phyloP scores from a whole-genome alignment of 2,888 invertebrate species.

The Idaea dimidiata region DNA sequence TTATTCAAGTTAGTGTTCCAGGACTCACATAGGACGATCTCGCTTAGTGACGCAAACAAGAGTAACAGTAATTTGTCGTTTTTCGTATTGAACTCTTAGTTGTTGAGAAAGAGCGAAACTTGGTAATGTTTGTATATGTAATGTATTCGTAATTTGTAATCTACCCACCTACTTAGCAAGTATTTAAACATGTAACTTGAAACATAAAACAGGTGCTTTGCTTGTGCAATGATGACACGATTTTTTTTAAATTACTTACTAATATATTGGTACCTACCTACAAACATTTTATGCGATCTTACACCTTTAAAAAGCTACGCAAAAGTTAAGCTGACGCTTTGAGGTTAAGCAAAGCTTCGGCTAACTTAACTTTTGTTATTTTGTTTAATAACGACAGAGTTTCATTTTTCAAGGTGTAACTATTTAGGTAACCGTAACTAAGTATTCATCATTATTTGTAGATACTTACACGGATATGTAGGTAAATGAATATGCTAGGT shows the following conservation, averaged over 20 bases:
- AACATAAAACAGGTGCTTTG: background rate
- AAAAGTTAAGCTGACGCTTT: no score
- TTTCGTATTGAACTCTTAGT: background rate
- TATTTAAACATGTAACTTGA: background rate
- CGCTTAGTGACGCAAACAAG: background rate
- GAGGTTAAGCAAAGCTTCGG: no score
- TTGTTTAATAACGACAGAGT: no score
- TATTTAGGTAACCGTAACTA: background rate
- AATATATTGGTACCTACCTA: no score
- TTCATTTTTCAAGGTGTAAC: no score
- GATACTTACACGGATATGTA: background rate
- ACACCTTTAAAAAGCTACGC: no score
- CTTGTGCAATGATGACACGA: background rate
- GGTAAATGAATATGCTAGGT: background rate
- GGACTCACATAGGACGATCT: background rate
- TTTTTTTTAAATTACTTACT: no score
- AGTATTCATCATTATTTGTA: background rate
- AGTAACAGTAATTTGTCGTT: background rate
- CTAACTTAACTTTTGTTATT: no score
- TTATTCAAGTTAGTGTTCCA: constrained; percentile 10
- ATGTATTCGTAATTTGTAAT: background rate
- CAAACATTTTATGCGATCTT: no score
- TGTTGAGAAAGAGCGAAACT: background rate
- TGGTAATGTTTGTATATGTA: background rate
- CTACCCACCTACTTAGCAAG: background rate